Conservation (phyloP, 2,113 vertebrate species). For the Ariopsis seemanni region DNA sequence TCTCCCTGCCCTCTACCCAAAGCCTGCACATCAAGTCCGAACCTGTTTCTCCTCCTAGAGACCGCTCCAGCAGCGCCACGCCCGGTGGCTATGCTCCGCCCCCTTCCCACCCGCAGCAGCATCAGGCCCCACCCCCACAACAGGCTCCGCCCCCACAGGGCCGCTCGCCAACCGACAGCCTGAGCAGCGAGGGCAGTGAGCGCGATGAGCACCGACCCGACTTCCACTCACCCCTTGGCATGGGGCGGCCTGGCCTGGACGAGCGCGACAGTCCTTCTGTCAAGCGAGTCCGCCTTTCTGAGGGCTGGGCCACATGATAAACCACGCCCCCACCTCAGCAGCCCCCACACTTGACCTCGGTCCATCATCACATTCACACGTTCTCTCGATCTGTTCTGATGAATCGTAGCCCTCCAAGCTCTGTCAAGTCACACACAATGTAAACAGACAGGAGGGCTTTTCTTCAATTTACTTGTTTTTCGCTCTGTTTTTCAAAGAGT, state of each 20-base stretch:
- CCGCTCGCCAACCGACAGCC: slow-evolving; percentile 95
- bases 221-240: slow-evolving; percentile 98
- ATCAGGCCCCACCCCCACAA: slow-evolving; percentile 75
- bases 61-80: slow-evolving; percentile 91
- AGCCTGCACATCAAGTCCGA: slow-evolving; percentile 99
- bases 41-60: slow-evolving; percentile 99
- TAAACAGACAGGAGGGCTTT: slow-evolving; percentile 66
- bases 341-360: slow-evolving; percentile 51
- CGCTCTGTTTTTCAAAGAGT: slow-evolving; percentile 80
- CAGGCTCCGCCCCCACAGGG: slow-evolving; percentile 84
- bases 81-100: slow-evolving; percentile 85
- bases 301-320: slow-evolving; percentile 99
- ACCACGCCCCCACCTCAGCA: slow-evolving; percentile 25
- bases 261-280: slow-evolving; percentile 97
- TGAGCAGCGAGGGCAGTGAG: slow-evolving; percentile 98
- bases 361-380: slow-evolving; percentile 48
- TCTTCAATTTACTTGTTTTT: slow-evolving; percentile 64
- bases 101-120: slow-evolving; percentile 49
- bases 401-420: slow-evolving; percentile 56
- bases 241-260: slow-evolving; percentile 91
- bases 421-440: slow-evolving; percentile 57
- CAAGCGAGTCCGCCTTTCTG: slow-evolving; percentile 96
- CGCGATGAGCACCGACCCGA: slow-evolving; percentile 95
- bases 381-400: slow-evolving; percentile 24
- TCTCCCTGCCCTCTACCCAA: slow-evolving; percentile 99